A percentile compares a stretch with the other conserved stretches of the same genome.
Conservation (phyloP, 2,113 vertebrate species). For the Ciconia stormi region DNA sequence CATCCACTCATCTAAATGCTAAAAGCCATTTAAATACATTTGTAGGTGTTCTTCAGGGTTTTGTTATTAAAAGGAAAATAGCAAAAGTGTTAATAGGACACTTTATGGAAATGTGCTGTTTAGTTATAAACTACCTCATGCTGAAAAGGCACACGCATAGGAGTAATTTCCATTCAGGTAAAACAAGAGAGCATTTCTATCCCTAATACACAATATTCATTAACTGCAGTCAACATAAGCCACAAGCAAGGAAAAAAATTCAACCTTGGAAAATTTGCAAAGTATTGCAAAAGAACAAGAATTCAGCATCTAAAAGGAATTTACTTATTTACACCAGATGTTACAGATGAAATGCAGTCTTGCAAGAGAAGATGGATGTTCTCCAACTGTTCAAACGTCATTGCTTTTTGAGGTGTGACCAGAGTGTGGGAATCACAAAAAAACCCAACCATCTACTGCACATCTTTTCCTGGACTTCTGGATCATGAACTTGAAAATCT, state of each 20-base stretch:
- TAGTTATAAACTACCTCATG: background rate
- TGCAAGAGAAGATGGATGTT: background rate
- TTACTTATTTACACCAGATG: conserved; percentile 39
- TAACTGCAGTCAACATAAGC: background rate
- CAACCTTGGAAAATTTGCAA: background rate
- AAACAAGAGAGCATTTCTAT: background rate
- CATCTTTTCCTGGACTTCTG: background rate
- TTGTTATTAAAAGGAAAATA: background rate
- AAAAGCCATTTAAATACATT: background rate
- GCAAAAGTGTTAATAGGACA: fast-evolving
- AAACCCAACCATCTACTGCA: background rate
- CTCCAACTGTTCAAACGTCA: background rate
- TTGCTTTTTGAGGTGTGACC: background rate
- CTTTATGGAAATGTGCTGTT: background rate
- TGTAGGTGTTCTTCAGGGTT: background rate
- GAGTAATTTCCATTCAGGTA: background rate
- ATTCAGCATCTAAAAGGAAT: conserved; percentile 8
- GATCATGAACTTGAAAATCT: background rate
- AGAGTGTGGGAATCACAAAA: background rate
- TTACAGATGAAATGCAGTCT: background rate
- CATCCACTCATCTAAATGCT: background rate
- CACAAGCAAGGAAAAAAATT: background rate
- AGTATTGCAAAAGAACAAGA: conserved; percentile 8
- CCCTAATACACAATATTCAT: background rate
- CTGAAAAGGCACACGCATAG: background rate